phyloP scores from a whole-genome alignment of 53 echinoderm and acorn worm genomes.

The Holothuria leucospilota region DNA sequence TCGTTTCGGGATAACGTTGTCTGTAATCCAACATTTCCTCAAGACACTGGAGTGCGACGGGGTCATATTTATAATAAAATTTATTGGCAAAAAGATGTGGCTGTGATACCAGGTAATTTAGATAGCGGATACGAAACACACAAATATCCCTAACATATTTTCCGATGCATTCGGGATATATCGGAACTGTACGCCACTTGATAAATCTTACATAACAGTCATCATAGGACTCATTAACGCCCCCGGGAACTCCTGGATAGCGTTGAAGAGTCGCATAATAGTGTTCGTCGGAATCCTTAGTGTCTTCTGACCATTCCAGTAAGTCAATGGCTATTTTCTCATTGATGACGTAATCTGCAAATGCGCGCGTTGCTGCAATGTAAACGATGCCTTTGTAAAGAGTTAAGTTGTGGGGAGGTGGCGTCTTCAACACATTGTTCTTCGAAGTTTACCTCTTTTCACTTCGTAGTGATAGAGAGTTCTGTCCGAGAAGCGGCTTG shows the following conservation, averaged over 20 bases:
- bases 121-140: no score
- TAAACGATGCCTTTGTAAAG: constrained; percentile 72
- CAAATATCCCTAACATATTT: no score
- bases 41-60: no score
- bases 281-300: constrained; percentile 68
- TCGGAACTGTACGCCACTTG: no score
- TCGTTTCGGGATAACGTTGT: no score
- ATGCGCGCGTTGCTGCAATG: constrained; percentile 56
- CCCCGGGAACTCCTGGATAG: constrained; percentile 59
- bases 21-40: no score
- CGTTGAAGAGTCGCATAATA: constrained; percentile 72
- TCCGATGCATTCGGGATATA: no score
- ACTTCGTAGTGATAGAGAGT: constrained; percentile 25
- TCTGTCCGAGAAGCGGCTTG: constrained; percentile 13
- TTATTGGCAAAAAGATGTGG: no score
- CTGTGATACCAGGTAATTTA: no score
- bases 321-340: constrained; percentile 50
- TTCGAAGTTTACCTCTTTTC: not conserved
- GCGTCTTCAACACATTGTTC: constrained; percentile 42
- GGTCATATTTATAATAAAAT: no score
- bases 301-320: constrained; percentile 57
- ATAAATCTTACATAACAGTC: no score
- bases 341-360: constrained; percentile 52
- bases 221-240: not conserved
- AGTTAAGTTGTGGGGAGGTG: constrained; percentile 61